Evolutionary conservation across 64 coral and sea anemone species (phyloP).

Genomic region (Montipora foliosa): DNA sequence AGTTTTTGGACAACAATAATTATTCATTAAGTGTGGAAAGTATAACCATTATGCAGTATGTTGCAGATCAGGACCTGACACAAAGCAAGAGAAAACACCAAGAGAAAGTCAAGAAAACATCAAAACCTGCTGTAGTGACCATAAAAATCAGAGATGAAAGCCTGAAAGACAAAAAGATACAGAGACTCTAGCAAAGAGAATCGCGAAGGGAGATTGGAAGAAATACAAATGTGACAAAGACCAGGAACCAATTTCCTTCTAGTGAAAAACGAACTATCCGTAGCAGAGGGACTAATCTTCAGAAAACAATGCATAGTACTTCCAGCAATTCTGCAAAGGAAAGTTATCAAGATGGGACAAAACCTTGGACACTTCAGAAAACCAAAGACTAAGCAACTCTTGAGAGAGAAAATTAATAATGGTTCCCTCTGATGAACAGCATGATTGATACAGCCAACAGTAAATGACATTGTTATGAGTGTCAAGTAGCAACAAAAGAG

Average conservation of each 20-base stretch:
- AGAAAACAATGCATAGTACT: slow-evolving; percentile 57
- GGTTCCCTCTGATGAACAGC: slow-evolving; percentile 77
- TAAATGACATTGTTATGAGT: slow-evolving; percentile 46
- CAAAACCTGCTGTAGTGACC: too few species aligned
- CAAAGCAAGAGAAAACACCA: too few species aligned
- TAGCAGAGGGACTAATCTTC: slow-evolving; percentile 67
- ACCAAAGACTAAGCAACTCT: slow-evolving; percentile 70
- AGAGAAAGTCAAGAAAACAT: too few species aligned
- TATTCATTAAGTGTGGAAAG: too few species aligned
- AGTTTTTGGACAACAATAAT: too few species aligned
- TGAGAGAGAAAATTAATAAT: slow-evolving; percentile 64
- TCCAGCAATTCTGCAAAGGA: slow-evolving; percentile 53
- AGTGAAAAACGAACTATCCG: slow-evolving; percentile 52
- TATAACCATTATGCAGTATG: too few species aligned
- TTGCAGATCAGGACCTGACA: too few species aligned
- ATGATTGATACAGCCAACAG: slow-evolving; percentile 70
- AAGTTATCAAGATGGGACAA: slow-evolving; percentile 61
- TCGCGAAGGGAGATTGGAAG: slow-evolving; percentile 49
- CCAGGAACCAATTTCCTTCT: slow-evolving; percentile 48
- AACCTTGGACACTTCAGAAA: slow-evolving; percentile 69
- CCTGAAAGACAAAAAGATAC: slow-evolving; percentile 17
- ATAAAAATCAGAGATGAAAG: not conserved
- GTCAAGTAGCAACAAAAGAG: slow-evolving; percentile 63
- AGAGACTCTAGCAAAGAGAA: slow-evolving; percentile 38
- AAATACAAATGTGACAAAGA: slow-evolving; percentile 40